phyloP scores from a whole-genome alignment of 2,888 invertebrate species.

The Lycophotia porphyrea region DNA sequence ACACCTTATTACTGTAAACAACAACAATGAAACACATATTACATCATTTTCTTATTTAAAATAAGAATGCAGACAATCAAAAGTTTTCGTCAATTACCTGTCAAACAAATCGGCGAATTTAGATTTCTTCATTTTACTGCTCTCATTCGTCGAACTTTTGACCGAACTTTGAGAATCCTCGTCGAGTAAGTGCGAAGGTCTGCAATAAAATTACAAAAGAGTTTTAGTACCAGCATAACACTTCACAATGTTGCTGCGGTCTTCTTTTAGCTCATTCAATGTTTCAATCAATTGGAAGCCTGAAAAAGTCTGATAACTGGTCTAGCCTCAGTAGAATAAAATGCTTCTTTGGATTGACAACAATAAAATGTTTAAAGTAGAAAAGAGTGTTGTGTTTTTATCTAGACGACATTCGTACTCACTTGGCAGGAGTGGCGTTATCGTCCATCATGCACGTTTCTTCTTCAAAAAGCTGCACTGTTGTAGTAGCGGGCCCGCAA shows the following conservation, averaged over 20 bases:
- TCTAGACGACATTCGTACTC: constrained; percentile 64
- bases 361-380: background rate
- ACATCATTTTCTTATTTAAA: constrained; percentile 8
- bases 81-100: constrained; percentile 74
- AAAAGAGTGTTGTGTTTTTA: background rate
- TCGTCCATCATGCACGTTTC: constrained; percentile 95
- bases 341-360: background rate
- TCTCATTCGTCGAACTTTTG: constrained; percentile 93
- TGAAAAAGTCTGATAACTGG: background rate
- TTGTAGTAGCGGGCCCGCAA: constrained; percentile 87
- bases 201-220: constrained; percentile 64
- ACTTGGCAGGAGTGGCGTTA: constrained; percentile 89
- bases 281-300: background rate
- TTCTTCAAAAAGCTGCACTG: constrained; percentile 92
- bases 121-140: constrained; percentile 87
- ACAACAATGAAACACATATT: constrained; percentile 29
- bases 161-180: constrained; percentile 96
- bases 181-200: constrained; percentile 89
- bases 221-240: constrained; percentile 7
- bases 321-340: background rate
- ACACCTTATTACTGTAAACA: constrained; percentile 88
- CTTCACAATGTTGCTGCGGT: background rate
- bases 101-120: constrained; percentile 88
- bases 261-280: constrained; percentile 7
- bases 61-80: background rate